Evolutionary conservation across 1,140 invertebrate species (phyloP), one percentile per base, ranked within the genome.

Genomic region (Tenebrio molitor): DNA sequence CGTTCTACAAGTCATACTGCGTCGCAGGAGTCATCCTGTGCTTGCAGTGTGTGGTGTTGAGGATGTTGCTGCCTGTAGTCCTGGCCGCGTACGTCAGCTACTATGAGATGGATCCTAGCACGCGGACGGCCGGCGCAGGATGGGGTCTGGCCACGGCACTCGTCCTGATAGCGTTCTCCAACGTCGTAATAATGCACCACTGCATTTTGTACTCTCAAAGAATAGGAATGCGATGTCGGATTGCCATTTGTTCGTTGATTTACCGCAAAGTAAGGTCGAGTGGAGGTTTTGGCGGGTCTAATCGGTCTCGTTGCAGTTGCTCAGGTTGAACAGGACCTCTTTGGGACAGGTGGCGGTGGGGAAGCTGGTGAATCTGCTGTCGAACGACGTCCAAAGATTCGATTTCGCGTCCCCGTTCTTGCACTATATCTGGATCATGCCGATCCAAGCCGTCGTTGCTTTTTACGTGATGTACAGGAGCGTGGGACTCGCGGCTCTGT

Each of bases 351-450:
- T 67, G 85, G 91, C 93, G 1, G 81, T 86, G 66, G 81, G 88
- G 0, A 88, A 93, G 75, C 87, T 93, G 69, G 89, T 93, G 0
- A 94, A 94, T 79, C 81, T 93, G 0, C 85, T 94, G 83, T 91
- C 92, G 2, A 93, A 93, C 78, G 92, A 93, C 74, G 87, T 88
- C 1, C 87, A 85, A 44, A 79, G 88, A 16, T 89, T 89, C 70
- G 87, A 89, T 76, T 80, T 84, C 2, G 84, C 84, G 5, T 81
- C 85, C 2, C 69, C 83, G 7, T 87, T 79, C 70, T 74, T 91
- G 8, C 89, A 91, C 81, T 91, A 89, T 73, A 79, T 91, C 58
- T 92, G 90, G 90, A 87, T 92, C 33, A 92, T 93, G 82, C 93
- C 94, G 0, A 85, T 94, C 6, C 91, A 95, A 78, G 87, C 85